phyloP scores from a whole-genome alignment of 2,888 invertebrate genomes.

The Torymus tubicola region DNA sequence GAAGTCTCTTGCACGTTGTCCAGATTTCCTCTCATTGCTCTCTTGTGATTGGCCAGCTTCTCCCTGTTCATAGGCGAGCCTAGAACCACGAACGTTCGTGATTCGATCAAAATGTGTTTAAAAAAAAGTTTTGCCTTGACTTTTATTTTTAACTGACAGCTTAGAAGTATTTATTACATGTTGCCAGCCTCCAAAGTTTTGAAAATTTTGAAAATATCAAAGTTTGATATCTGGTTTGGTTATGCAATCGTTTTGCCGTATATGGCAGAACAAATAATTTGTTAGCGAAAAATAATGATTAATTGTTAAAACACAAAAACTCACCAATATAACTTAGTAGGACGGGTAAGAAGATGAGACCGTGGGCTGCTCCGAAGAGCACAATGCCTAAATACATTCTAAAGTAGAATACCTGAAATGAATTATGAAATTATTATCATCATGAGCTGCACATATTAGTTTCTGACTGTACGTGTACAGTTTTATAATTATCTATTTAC shows the following conservation, averaged over 20 bases:
- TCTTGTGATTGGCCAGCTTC: slow-evolving; percentile 86
- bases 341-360: slow-evolving; percentile 97
- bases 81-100: slow-evolving; percentile 73
- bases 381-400: slow-evolving; percentile 99
- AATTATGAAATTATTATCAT: slow-evolving; percentile 53
- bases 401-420: slow-evolving; percentile 90
- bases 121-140: slow-evolving; percentile 12
- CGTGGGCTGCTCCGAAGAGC: slow-evolving; percentile 96
- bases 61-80: slow-evolving; percentile 90
- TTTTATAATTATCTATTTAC: slow-evolving; percentile 67
- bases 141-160: too few species aligned
- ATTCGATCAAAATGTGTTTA: slow-evolving; percentile 49
- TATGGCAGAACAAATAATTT: neutral
- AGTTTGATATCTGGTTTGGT: too few species aligned
- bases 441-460: neutral
- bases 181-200: slow-evolving; percentile 1
- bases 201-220: too few species aligned
- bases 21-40: slow-evolving; percentile 82
- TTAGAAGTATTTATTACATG: neutral
- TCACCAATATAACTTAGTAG: slow-evolving; percentile 97
- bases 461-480: neutral
- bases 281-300: neutral
- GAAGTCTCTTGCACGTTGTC: slow-evolving; percentile 87
- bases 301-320: slow-evolving; percentile 64
- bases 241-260: too few species aligned